These are phyloP conservation scores for Acinonyx jubatus DNA, from an alignment of 2,113 vertebrate genomes.

Conservation along the genomic window DNA sequence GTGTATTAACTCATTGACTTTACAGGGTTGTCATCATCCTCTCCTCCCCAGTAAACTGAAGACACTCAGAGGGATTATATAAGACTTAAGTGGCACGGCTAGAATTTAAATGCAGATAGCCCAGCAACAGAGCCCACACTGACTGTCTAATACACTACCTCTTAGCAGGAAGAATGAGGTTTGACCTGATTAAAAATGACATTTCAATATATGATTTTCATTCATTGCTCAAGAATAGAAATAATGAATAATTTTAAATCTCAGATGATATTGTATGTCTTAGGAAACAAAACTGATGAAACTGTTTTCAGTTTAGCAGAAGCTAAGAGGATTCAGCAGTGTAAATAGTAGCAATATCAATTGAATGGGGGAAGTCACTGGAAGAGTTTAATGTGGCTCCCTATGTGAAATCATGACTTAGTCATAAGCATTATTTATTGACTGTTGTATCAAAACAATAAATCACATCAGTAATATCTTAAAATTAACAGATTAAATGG, in stretches of 20 bases:
- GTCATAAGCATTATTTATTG: neutral
- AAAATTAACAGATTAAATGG: slow-evolving; percentile 19
- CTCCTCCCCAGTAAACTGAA: slow-evolving; percentile 14
- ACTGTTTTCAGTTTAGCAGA: slow-evolving; percentile 11
- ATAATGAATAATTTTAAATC: slow-evolving; percentile 23
- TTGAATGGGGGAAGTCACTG: neutral
- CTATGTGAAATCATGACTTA: neutral
- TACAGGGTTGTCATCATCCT: neutral
- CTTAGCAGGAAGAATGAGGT: neutral
- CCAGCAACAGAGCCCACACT: neutral
- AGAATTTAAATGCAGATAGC: neutral
- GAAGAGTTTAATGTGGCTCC: neutral
- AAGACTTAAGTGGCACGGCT: neutral
- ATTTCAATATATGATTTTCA: slow-evolving; percentile 10
- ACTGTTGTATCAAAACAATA: neutral
- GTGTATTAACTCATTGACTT: slow-evolving; percentile 2
- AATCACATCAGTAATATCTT: neutral
- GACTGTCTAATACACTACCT: neutral
- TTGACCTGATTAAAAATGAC: slow-evolving; percentile 35
- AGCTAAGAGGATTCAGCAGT: neutral
- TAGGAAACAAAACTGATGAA: neutral
- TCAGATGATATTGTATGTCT: neutral
- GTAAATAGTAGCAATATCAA: neutral
- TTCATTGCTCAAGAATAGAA: neutral
- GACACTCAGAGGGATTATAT: neutral